Percentiles rank a stretch among this genome's conserved stretches.
Evolutionary conservation across 2,888 invertebrate species (phyloP).

Genomic region (Caenorhabditis sinica): DNA sequence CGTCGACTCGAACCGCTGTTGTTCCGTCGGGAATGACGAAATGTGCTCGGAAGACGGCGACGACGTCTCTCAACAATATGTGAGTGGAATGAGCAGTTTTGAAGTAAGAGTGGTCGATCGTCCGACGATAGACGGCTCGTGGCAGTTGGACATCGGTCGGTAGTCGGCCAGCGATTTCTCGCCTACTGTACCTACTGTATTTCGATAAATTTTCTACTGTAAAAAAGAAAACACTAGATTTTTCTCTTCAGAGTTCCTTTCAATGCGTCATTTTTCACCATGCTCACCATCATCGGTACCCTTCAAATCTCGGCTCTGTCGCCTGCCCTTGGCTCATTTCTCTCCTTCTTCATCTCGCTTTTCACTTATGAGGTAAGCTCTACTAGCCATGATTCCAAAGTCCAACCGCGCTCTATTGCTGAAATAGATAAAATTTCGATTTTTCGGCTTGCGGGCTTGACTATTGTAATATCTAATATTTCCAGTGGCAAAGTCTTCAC

Average conservation of each 20-base stretch:
- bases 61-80: conserved; percentile 19
- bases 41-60: conserved; percentile 7
- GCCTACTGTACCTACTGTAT: too few species aligned
- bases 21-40: conserved; percentile 18
- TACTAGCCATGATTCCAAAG: too few species aligned
- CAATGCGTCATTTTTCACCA: conserved; percentile 54
- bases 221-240: not conserved
- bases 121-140: too few species aligned
- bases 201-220: too few species aligned
- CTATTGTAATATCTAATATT: not conserved
- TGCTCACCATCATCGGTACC: conserved; percentile 36
- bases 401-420: too few species aligned
- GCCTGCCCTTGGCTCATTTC: conserved; percentile 25
- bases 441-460: not conserved
- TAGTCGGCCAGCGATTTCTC: too few species aligned
- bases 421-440: too few species aligned
- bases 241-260: conserved; percentile 53
- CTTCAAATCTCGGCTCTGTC: conserved; percentile 31
- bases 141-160: too few species aligned
- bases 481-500: conserved; percentile 76
- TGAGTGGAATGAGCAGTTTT: not conserved
- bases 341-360: conserved; percentile 51
- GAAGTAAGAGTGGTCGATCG: too few species aligned
- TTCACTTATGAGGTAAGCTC: conserved; percentile 66
- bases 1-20: conserved; percentile 23